Evolutionary conservation across 2,888 invertebrate species (phyloP), one percentile per base, ranked within the genome.

Genomic region (Creontiades dilutus): DNA sequence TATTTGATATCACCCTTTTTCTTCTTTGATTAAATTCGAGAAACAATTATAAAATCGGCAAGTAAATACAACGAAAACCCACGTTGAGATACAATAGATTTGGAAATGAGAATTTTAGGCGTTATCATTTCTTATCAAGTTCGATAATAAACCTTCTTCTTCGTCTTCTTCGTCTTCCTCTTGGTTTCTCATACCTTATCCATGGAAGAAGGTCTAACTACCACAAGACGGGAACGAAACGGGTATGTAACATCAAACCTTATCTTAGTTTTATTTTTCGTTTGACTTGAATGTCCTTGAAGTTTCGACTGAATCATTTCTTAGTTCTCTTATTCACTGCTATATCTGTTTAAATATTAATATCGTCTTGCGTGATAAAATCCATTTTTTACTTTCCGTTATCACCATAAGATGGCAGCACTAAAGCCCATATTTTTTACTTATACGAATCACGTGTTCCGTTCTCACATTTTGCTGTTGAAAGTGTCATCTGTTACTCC

Each of bases 1-100:
- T 23, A 11, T 68, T 16, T 52, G 23, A 68, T 27, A 68, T 1
- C 13, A 68, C 3, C 23, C 0, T 93, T 90, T 80, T 46, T 68
- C 13, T 3, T 68, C 23, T 9, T 7, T 23, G 46, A 48, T 46
- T 23, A 47, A 57, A 48, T 27, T 55, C 19, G 55, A 80, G 14
- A 89, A 89, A 80, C 52, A 89, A 12, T 23, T 68, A 1, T 11
- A 23, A 68, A 68, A 68, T 7, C 9, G 5, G 11, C 23, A 68
- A 68, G 12, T 23, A 68, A 68, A 23, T 68, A 23, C 68, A 52
- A 52, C 52, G 52, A 52, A 16, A 52, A 13, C 68, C 68, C 68
- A 68, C 68, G 68, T 68, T 68, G 68, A 68, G 68, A 68, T 23
- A 12, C 19, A 61, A 61, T 23, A n/a, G 57, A 57, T 57, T 37